Percentiles rank a stretch among this genome's conserved stretches.
phyloP scores from a whole-genome alignment of 2,888 invertebrate species.

The Entomobrya proxima region DNA sequence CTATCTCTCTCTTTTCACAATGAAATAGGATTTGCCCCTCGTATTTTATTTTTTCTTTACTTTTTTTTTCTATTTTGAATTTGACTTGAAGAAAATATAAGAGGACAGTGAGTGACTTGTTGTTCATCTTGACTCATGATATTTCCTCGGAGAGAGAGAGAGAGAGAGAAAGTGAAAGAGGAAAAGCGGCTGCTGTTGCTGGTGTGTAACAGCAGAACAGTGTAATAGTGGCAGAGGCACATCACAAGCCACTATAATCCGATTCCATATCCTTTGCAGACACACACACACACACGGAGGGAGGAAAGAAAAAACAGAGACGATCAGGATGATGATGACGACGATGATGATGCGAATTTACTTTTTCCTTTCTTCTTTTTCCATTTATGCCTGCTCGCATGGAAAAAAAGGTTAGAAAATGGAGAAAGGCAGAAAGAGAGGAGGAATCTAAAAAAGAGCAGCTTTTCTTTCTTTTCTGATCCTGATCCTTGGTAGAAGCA shows the following conservation, averaged over 20 bases:
- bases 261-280: too few relatives aligned
- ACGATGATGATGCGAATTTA: constrained; percentile 58
- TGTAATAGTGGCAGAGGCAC: not conserved
- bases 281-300: too few relatives aligned
- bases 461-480: not conserved
- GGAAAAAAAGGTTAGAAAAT: not conserved
- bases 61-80: constrained; percentile 17
- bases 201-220: too few relatives aligned
- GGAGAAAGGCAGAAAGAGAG: not conserved
- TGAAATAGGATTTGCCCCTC: not conserved
- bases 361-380: constrained; percentile 34
- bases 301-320: too few relatives aligned
- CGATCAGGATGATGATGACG: too few relatives aligned
- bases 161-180: not conserved
- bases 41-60: not conserved
- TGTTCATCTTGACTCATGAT: constrained; percentile 62
- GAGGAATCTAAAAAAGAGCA: constrained; percentile 8
- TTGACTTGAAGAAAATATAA: constrained; percentile 59
- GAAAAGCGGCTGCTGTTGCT: too few relatives aligned
- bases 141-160: constrained; percentile 52
- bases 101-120: constrained; percentile 65
- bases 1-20: not conserved
- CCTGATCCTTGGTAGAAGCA: constrained; percentile 21
- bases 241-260: constrained; percentile 53
- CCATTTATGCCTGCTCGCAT: not conserved